Evolutionary conservation across 2,113 vertebrate genomes (phyloP).

Genomic region (Castor canadensis): DNA sequence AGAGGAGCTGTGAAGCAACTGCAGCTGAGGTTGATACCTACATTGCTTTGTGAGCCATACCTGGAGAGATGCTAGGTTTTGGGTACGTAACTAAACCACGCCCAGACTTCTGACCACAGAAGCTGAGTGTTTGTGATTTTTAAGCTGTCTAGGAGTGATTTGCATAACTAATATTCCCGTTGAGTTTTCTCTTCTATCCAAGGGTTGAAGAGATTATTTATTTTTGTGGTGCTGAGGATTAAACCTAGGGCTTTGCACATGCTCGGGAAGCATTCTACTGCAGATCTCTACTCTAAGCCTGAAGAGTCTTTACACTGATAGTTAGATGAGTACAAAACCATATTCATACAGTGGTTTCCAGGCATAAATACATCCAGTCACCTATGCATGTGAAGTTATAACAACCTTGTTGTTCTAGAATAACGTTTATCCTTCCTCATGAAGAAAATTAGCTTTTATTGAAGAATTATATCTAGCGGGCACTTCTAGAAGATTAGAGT

Average conservation of each 20-base stretch:
- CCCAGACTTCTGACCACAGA: background rate
- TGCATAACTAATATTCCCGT: background rate
- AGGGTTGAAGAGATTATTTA: background rate
- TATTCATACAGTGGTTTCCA: background rate
- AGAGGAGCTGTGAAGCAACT: background rate
- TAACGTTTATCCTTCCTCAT: background rate
- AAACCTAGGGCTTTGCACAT: background rate
- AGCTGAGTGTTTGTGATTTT: background rate
- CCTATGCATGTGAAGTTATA: background rate
- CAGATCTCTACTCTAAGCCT: background rate
- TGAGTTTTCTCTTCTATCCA: background rate
- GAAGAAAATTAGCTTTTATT: background rate
- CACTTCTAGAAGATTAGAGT: background rate
- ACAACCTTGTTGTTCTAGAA: background rate
- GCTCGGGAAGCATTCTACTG: background rate
- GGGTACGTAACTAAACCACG: background rate
- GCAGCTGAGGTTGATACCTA: background rate
- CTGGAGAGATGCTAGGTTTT: background rate
- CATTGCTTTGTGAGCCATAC: background rate
- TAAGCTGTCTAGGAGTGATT: background rate
- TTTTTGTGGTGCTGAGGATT: background rate
- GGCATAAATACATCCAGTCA: background rate
- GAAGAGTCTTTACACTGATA: background rate
- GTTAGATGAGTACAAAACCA: background rate
- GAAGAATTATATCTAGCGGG: background rate